A percentile compares a stretch with the other conserved stretches of the same genome.
Conservation (phyloP, 2,113 vertebrate species). For the Urocitellus parryii region DNA sequence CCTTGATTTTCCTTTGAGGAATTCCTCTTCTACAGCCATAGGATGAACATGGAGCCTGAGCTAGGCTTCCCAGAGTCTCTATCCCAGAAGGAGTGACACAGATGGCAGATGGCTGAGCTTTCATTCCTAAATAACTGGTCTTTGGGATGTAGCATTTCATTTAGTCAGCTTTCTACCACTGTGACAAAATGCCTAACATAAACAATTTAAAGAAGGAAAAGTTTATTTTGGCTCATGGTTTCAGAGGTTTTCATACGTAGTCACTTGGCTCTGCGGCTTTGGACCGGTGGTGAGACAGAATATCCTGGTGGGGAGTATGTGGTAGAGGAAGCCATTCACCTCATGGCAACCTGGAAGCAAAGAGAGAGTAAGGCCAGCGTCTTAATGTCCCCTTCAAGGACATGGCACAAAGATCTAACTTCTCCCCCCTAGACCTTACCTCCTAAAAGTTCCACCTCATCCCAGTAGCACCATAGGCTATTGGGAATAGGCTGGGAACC, state of each 20-base stretch:
- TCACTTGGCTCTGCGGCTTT: no score
- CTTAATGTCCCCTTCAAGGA: not conserved
- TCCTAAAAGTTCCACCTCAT: not conserved
- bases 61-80: not conserved
- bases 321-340: not conserved
- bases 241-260: not conserved
- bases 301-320: not conserved
- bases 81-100: not conserved
- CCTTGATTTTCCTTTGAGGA: not conserved
- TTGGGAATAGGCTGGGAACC: not conserved
- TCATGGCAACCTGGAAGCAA: not conserved
- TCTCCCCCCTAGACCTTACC: not conserved
- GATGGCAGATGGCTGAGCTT: not conserved
- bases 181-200: not conserved
- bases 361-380: not conserved
- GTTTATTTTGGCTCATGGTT: not conserved
- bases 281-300: not conserved
- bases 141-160: not conserved
- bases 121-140: not conserved
- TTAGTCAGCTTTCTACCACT: not conserved
- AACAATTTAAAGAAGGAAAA: not conserved
- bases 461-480: not conserved
- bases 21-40: not conserved
- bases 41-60: not conserved
- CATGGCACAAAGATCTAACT: not conserved